Evolutionary conservation across 2,113 vertebrate genomes (phyloP), one percentile per base, ranked within the genome.

Genomic region (Cyprinodon tularosa): DNA sequence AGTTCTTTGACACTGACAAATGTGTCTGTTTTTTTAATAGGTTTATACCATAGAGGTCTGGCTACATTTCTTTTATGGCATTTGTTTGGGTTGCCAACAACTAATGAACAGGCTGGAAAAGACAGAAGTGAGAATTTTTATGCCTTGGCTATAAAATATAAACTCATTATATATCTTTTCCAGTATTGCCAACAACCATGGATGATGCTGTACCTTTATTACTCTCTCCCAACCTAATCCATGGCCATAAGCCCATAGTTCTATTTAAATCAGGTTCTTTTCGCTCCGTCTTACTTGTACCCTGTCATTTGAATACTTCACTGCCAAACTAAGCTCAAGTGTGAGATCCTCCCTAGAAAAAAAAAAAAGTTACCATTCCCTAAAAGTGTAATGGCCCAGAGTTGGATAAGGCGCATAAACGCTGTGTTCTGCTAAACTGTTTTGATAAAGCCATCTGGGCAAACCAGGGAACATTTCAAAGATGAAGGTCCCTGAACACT

Each of bases 381-480:
- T 62, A 84, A 72, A 71, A 50, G 17, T 8, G 69, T 14, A 45
- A 72, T 84, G 84, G 84, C 88, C 80, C 3, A 14, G 67, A 76
- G 78, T 86, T 72, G 81, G 79, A 63, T 36, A 61, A 85, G 81
- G 85, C 78, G 77, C 87, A 83, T 83, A 86, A 91, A 93, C 84
- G 44, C 66, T 74, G 64, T 79, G 84, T 89, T 82, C 87, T 68
- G 68, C 83, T 85, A 75, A 84, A 86, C 68, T 77, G 82, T 83
- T 84, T 86, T 85, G 84, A 90, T 91, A 84, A 86, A 78, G 84
- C 84, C 89, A 90, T 84, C 87, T 90, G 88, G 89, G 82, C 66
- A 66, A 53, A 73, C 78, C 57, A 0, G 69, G 75, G 74, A 82
- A 78, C 70, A 53, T 84, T 90, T 91, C 78, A 87, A 83, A 88